Conservation (phyloP, 2,113 vertebrate species). For the Tamias sibiricus region DNA sequence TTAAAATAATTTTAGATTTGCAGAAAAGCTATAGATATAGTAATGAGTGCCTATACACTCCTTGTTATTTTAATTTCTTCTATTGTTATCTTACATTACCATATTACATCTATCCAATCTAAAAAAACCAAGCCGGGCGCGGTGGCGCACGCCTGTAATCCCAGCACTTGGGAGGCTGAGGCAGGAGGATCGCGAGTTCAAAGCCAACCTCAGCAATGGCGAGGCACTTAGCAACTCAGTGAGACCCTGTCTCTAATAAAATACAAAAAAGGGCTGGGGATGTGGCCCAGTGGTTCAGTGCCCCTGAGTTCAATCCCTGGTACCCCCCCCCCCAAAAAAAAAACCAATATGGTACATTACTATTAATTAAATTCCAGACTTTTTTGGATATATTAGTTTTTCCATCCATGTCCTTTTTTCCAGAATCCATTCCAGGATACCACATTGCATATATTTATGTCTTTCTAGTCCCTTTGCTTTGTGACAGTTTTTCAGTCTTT, state of each 20-base stretch:
- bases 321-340: no score
- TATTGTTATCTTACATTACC: neutral
- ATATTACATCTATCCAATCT: neutral
- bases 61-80: neutral
- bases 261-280: no score
- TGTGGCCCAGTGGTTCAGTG: no score
- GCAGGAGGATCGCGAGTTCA: no score
- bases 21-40: constrained; percentile 6
- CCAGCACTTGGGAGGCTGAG: no score
- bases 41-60: neutral
- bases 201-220: no score
- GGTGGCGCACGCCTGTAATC: no score
- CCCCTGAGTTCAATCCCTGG: no score
- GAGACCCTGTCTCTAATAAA: no score
- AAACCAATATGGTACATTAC: neutral
- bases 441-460: neutral
- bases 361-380: constrained; percentile 17
- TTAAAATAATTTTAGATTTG: constrained; percentile 23
- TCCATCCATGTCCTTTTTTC: neutral
- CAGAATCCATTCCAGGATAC: neutral
- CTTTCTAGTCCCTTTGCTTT: neutral
- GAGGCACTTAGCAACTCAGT: no score
- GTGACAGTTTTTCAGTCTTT: constrained; percentile 12
- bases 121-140: constrained; percentile 15
- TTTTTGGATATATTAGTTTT: neutral